Evolutionary conservation across 2,113 vertebrate species (phyloP).

Genomic region (Amblyornis subalaris): DNA sequence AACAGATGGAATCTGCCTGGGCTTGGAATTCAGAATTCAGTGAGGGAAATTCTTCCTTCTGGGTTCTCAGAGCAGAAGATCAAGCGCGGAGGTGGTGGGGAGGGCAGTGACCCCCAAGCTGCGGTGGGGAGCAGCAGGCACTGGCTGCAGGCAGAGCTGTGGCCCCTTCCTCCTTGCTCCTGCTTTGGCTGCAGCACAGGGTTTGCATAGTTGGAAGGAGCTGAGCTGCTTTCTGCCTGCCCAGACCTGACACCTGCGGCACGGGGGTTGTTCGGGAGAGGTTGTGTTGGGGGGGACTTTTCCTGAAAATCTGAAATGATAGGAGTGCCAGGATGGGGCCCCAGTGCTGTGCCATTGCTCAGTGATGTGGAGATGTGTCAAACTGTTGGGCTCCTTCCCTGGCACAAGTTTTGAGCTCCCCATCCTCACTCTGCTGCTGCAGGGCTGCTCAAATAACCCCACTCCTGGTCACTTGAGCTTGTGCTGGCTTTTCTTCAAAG

Average conservation of each 20-base stretch:
- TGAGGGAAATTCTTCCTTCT: neutral
- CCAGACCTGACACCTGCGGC: neutral
- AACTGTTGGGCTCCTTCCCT: neutral
- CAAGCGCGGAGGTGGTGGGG: neutral
- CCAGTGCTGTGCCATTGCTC: neutral
- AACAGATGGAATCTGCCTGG: neutral
- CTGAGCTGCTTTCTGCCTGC: constrained; percentile 19
- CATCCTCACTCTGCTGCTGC: neutral
- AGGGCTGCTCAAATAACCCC: neutral
- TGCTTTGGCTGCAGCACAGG: accelerated
- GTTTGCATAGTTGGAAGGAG: neutral
- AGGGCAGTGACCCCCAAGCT: neutral
- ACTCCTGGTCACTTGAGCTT: neutral
- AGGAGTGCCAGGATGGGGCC: neutral
- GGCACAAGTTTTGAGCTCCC: neutral
- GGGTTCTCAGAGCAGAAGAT: neutral
- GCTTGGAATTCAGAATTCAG: neutral
- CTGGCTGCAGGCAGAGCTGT: neutral
- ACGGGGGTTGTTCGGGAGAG: neutral
- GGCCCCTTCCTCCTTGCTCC: neutral
- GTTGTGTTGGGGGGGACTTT: neutral
- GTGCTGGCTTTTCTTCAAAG: neutral
- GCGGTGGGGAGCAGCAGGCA: neutral
- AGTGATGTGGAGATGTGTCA: accelerated
- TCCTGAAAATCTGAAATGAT: neutral